A percentile compares a stretch with the other conserved stretches of the same genome.
These are phyloP conservation scores for Octodon degus DNA, from an alignment of 2,113 vertebrate genomes.

Conservation along the genomic window DNA sequence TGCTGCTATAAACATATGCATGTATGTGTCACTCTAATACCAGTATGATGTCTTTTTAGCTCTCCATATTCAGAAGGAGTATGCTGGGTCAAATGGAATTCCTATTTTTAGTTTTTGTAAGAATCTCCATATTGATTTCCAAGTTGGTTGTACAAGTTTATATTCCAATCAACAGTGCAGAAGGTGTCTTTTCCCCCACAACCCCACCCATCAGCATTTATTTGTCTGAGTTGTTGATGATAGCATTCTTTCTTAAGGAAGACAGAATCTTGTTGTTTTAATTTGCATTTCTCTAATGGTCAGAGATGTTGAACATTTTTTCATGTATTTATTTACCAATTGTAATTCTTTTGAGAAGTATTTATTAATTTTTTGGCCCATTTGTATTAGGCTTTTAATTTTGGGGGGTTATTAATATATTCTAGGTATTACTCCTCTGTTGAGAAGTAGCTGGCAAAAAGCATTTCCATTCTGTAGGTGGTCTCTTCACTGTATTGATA, in stretches of 20 bases:
- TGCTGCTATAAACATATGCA: neutral
- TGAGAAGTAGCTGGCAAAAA: neutral
- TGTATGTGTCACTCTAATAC: neutral
- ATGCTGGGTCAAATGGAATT: neutral
- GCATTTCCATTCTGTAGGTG: neutral
- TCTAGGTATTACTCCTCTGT: neutral
- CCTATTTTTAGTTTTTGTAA: neutral
- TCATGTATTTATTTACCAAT: too few species aligned
- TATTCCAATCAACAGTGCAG: neutral
- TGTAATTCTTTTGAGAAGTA: too few species aligned
- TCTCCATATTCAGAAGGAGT: neutral
- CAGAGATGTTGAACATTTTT: too few species aligned
- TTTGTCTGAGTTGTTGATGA: neutral
- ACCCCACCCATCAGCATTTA: neutral
- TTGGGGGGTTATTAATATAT: neutral
- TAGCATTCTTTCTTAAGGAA: neutral
- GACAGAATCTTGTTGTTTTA: neutral
- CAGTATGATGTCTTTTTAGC: neutral
- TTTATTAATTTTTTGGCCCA: neutral
- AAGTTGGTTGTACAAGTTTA: neutral
- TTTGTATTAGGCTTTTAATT: neutral
- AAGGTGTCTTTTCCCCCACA: neutral
- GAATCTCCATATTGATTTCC: neutral
- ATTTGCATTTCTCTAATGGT: neutral
- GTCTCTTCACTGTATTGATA: neutral